These are phyloP conservation scores for Drosophila cracens DNA, from an alignment of 2,888 invertebrate species.

Conservation along the genomic window DNA sequence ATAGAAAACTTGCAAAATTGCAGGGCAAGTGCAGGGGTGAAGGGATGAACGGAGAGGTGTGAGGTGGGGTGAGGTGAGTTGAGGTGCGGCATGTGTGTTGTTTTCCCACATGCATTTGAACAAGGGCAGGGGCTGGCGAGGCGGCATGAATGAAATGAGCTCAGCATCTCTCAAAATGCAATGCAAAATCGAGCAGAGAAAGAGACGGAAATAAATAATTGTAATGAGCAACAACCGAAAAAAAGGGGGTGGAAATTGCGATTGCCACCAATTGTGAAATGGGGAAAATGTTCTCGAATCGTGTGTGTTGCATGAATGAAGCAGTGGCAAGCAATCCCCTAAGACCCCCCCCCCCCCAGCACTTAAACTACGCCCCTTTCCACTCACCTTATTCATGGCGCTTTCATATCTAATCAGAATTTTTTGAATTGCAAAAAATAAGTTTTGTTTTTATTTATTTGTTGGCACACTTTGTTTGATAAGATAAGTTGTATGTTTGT, in stretches of 20 bases:
- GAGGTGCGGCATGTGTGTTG: background rate
- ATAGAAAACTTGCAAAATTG: slow-evolving; percentile 28
- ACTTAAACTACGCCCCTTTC: slow-evolving; percentile 9
- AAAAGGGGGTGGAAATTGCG: background rate
- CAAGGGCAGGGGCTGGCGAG: slow-evolving; percentile 21
- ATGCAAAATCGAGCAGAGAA: slow-evolving; percentile 26
- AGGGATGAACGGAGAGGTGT: slow-evolving; percentile 7
- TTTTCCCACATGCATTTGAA: background rate
- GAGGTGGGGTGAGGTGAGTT: slow-evolving; percentile 1
- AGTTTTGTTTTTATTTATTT: background rate
- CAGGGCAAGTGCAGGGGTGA: background rate
- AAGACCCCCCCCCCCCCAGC: no score
- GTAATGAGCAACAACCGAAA: background rate
- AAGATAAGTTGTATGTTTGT: background rate
- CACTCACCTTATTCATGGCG: slow-evolving; percentile 63
- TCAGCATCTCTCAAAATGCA: slow-evolving; percentile 41
- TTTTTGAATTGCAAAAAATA: background rate
- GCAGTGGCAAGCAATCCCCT: slow-evolving; percentile 23
- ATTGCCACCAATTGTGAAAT: slow-evolving; percentile 55
- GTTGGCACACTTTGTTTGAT: background rate
- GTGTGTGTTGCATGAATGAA: slow-evolving; percentile 66
- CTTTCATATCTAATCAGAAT: slow-evolving; percentile 32
- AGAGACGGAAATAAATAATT: slow-evolving; percentile 9
- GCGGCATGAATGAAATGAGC: slow-evolving; percentile 73
- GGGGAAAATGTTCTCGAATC: slow-evolving; percentile 5